phyloP scores from a whole-genome alignment of 1,140 invertebrate genomes.

The Zaprionus vittiger region DNA sequence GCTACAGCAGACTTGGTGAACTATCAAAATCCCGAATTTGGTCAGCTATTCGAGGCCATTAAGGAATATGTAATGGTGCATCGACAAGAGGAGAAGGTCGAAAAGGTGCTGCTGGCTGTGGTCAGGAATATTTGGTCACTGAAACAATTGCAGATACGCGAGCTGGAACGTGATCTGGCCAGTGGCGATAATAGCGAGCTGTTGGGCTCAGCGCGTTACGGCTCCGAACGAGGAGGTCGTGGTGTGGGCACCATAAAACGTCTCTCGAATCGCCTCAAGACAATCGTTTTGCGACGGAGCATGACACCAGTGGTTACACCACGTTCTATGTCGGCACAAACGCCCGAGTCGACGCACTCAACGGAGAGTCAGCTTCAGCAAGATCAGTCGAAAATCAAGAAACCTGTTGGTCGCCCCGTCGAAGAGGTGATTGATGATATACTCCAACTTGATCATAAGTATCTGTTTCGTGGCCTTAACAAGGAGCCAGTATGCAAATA shows the following conservation, averaged over 20 bases:
- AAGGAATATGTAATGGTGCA: conserved; percentile 69
- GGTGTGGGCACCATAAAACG: conserved; percentile 58
- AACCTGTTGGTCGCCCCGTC: conserved; percentile 67
- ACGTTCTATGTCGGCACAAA: not conserved
- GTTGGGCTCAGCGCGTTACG: conserved; percentile 31
- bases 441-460: conserved; percentile 80
- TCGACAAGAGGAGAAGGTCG: conserved; percentile 56
- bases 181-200: conserved; percentile 25
- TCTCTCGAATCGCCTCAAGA: conserved; percentile 66
- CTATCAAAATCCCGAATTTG: conserved; percentile 58
- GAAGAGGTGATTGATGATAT: conserved; percentile 80
- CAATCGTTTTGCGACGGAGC: conserved; percentile 50
- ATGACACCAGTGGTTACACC: conserved; percentile 48
- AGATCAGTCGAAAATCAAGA: conserved; percentile 42
- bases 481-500: conserved; percentile 87
- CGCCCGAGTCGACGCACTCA: conserved; percentile 4
- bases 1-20: conserved; percentile 4
- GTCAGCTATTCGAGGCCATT: conserved; percentile 52
- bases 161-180: conserved; percentile 53
- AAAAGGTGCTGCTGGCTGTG: conserved; percentile 57
- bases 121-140: conserved; percentile 64
- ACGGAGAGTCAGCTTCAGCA: not conserved
- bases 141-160: conserved; percentile 56
- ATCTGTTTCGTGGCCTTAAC: conserved; percentile 86
- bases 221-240: conserved; percentile 28